Evolutionary conservation across 2,888 invertebrate genomes (phyloP).

Genomic region (Dexiosoma caninum): DNA sequence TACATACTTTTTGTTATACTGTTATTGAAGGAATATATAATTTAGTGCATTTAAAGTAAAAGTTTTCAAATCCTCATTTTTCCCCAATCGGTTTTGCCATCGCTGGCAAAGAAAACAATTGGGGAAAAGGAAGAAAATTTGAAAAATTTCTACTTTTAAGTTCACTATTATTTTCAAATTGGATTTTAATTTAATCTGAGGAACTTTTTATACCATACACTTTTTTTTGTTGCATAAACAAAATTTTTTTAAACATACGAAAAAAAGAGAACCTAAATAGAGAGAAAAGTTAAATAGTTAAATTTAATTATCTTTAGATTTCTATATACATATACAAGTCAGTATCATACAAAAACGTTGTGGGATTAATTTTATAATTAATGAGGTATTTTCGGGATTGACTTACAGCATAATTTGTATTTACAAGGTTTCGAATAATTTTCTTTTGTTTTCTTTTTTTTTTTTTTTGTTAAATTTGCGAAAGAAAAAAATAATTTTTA

Average conservation of each 20-base stretch:
- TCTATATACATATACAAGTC: conserved; percentile 49
- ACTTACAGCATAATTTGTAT: conserved; percentile 39
- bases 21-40: conserved; percentile 44
- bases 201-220: conserved; percentile 87
- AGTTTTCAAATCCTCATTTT: conserved; percentile 36
- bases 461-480: too few species aligned
- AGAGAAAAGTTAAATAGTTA: conserved; percentile 18
- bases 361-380: conserved; percentile 15
- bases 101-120: not conserved
- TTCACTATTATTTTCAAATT: conserved; percentile 53
- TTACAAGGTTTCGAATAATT: conserved; percentile 21
- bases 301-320: not conserved
- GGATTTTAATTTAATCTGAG: conserved; percentile 77
- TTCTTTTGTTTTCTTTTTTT: not conserved
- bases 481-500: not conserved
- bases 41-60: conserved; percentile 50
- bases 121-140: conserved; percentile 1
- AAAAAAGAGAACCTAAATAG: conserved; percentile 22
- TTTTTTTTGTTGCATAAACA: conserved; percentile 68
- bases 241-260: conserved; percentile 59
- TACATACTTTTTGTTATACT: conserved; percentile 38
- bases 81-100: not conserved
- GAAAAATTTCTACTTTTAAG: conserved; percentile 32
- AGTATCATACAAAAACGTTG: not conserved
- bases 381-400: conserved; percentile 51